These are phyloP conservation scores for Platalea minor DNA, from an alignment of 2,797 vertebrate genomes.

Conservation along the genomic window DNA sequence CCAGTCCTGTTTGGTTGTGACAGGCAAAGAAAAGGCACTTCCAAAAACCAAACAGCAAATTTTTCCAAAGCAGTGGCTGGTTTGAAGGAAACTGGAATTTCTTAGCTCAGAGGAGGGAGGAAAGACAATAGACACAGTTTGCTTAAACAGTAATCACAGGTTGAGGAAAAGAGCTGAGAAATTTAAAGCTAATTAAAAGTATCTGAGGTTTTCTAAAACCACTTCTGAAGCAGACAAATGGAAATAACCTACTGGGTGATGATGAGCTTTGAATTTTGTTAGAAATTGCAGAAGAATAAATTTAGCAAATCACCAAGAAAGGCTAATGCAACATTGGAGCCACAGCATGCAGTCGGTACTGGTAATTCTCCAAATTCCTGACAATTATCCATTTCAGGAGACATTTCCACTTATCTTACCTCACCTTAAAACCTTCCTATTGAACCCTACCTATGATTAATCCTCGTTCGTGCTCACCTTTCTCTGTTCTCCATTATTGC, in stretches of 20 bases:
- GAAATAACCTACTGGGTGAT: constrained; percentile 42
- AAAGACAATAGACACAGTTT: not conserved
- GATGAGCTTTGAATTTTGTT: constrained; percentile 45
- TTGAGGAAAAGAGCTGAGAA: constrained; percentile 21
- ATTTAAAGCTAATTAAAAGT: constrained; percentile 60
- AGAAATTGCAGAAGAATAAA: constrained; percentile 35
- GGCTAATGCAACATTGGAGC: not conserved
- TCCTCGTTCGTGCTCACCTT: not conserved
- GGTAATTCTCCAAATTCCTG: constrained; percentile 28
- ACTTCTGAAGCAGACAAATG: constrained; percentile 49
- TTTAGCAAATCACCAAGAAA: constrained; percentile 33
- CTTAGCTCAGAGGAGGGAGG: not conserved
- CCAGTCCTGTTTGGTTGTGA: not conserved
- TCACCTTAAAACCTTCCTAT: constrained; percentile 2
- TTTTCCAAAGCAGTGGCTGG: not conserved
- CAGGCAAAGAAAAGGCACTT: not conserved
- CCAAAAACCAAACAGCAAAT: not conserved
- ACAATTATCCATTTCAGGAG: constrained; percentile 18
- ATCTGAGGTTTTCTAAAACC: constrained; percentile 26
- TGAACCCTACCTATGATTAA: constrained; percentile 20
- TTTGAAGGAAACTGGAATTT: not conserved
- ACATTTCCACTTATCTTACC: not conserved
- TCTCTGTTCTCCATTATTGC: not conserved
- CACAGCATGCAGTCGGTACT: not conserved
- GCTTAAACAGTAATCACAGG: constrained; percentile 40